Conservation (phyloP, 2,113 vertebrate species). For the human region GRCh38 chr3:49144501-49145000, state of each 20-base stretch:
- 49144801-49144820: conserved; percentile 90
- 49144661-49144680: conserved; percentile 90
- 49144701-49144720: not conserved
- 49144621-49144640: conserved; percentile 90
- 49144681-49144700: conserved; percentile 87
- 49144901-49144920: conserved; percentile 71
- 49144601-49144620: conserved; percentile 86
- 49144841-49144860: conserved; percentile 83
- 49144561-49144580: conserved; percentile 89
- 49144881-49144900: conserved; percentile 88
- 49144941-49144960: conserved; percentile 86
- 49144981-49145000: not conserved
- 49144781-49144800: conserved; percentile 86
- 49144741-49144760: fast-evolving
- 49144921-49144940: conserved; percentile 84
- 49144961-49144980: conserved; percentile 87
- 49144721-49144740: not conserved
- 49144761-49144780: conserved; percentile 81
- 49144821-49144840: conserved; percentile 86
- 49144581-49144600: conserved; percentile 88
- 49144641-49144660: conserved; percentile 88
- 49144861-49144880: conserved; percentile 89
- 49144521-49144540: not conserved
- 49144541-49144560: conserved; percentile 87
- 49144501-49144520: not conserved